Evolutionary conservation across 2,113 vertebrate species (phyloP).

Genomic region (Sarotherodon lohbergeri): DNA sequence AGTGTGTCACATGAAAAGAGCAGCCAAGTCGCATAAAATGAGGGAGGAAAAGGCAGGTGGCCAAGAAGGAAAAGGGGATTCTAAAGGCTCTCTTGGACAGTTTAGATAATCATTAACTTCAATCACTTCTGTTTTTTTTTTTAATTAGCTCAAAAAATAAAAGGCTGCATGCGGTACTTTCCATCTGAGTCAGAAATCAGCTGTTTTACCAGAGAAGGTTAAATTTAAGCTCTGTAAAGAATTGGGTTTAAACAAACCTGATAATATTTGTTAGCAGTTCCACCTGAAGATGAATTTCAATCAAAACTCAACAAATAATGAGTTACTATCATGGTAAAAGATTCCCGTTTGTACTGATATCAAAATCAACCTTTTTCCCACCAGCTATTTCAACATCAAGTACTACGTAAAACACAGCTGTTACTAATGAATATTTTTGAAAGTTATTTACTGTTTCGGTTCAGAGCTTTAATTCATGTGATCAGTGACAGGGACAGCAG

Average conservation of each 20-base stretch:
- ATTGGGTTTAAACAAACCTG: background rate
- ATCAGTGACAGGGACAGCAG: background rate
- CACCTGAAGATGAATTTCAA: background rate
- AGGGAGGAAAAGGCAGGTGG: background rate
- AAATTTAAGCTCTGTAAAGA: background rate
- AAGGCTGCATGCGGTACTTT: background rate
- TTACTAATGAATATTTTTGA: too few species aligned
- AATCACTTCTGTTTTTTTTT: background rate
- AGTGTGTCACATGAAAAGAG: conserved; percentile 20
- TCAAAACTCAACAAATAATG: background rate
- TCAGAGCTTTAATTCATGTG: background rate
- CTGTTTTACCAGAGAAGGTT: background rate
- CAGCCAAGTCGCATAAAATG: background rate
- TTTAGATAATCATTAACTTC: background rate
- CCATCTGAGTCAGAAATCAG: background rate
- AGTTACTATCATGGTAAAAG: background rate
- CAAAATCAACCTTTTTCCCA: background rate
- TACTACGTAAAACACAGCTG: background rate
- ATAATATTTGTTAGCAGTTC: background rate
- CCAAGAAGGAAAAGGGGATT: background rate
- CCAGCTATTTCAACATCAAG: background rate
- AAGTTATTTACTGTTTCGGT: background rate
- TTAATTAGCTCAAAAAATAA: background rate
- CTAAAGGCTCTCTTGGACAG: background rate
- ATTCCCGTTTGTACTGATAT: background rate